These are phyloP conservation scores for Procavia capensis DNA, from an alignment of 2,113 vertebrate species.

Conservation along the genomic window DNA sequence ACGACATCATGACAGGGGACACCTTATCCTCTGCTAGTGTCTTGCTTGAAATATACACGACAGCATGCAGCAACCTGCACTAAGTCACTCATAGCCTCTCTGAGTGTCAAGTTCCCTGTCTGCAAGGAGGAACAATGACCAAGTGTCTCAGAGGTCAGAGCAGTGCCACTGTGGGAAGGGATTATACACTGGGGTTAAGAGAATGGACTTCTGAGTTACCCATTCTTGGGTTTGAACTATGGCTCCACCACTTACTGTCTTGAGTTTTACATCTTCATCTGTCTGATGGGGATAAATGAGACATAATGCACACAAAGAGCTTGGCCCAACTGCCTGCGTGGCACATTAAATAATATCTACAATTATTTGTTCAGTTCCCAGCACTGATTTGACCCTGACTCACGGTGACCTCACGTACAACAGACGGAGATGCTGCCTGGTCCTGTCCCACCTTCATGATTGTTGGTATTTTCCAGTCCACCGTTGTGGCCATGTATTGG, in stretches of 20 bases:
- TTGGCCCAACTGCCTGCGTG: not conserved
- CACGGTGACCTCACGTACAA: not conserved
- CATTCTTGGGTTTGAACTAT: not conserved
- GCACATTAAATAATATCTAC: not conserved
- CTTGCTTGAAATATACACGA: not conserved
- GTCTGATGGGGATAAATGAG: not conserved
- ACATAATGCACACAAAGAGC: rapidly evolving
- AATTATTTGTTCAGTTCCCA: not conserved
- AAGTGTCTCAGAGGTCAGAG: not conserved
- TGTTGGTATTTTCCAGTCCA: not conserved
- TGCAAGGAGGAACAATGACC: not conserved
- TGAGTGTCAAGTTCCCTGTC: not conserved
- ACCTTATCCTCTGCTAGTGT: not conserved
- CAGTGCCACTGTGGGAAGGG: not conserved
- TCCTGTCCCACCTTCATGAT: not conserved
- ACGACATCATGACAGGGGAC: rapidly evolving
- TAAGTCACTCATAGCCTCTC: not conserved
- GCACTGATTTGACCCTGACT: not conserved
- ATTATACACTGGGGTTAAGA: not conserved
- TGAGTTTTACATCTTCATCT: not conserved
- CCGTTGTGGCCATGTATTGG: not conserved
- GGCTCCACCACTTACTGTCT: not conserved
- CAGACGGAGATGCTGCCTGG: not conserved
- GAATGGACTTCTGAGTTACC: not conserved
- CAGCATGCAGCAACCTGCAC: not conserved